Base-by-base conservation (phyloP, 1,140 invertebrate genomes). In the Radopholus similis region DNA sequence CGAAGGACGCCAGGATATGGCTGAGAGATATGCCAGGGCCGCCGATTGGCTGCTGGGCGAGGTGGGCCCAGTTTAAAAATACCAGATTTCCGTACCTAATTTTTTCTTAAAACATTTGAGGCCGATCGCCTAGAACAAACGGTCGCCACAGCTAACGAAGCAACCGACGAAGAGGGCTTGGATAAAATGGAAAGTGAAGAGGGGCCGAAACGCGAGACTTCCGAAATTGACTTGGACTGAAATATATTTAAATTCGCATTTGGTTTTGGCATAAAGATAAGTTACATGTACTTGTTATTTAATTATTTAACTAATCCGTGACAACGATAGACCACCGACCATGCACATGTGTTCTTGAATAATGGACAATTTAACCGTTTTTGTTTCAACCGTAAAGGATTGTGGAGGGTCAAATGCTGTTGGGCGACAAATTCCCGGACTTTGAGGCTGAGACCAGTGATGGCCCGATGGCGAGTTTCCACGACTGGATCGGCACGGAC, bases 401-500 rank as follows among this genome's bases (percentile, higher is more conserved):
- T n/a, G n/a, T n/a, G n/a, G n/a, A n/a, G n/a, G n/a, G 38, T n/a
- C n/a, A 1, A 23, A 18, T 51, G 47, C 47, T 62, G 56, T 49
- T 74, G 11, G 74, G 74, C n/a, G 73, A 76, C 28, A 13, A 23
- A 8, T 75, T 76, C 64, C 74, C 74, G 0, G 68, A 76, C 35
- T 76, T 76, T 60, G 56, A 11, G 26, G 75, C 73, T 32, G 73
- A 78, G 42, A 76, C 74, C n/a, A 58, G 13, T 49, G 11, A 40
- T 4, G 76, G 73, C n/a, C 3, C 0, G 4, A 76, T 76, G 23
- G 23, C 34, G 28, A 73, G 60, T 35, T 76, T 76, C 44, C 74
- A 76, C 51, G 26, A 76, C n/a, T 76, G 73, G 72, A 68, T 76
- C 9, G 74, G 76, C 6, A 35, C 70, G 21, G 93, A 62, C 6